These are phyloP conservation scores for Phylloscopus whistleri DNA, from an alignment of 2,113 vertebrate species.

Conservation along the genomic window DNA sequence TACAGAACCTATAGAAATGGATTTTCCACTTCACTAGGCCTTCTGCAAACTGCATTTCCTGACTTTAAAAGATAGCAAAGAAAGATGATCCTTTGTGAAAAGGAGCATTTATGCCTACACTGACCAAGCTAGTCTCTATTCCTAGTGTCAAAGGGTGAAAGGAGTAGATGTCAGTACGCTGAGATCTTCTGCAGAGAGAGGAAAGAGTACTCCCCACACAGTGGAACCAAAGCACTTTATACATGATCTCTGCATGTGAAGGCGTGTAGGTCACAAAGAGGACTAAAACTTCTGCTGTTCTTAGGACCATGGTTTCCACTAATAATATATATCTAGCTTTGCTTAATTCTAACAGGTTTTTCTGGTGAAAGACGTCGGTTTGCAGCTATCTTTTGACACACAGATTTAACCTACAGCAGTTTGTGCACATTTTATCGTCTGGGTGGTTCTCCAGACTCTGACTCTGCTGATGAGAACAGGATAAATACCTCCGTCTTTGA, in stretches of 20 bases:
- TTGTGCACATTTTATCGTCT: neutral
- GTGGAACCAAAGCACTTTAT: neutral
- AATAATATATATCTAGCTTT: neutral
- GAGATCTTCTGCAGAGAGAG: neutral
- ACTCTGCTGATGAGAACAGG: neutral
- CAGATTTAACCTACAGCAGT: neutral
- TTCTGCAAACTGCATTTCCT: neutral
- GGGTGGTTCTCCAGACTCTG: neutral
- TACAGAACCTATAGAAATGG: neutral
- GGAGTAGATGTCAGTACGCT: neutral
- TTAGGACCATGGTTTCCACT: neutral
- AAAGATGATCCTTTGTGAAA: neutral
- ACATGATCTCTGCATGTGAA: neutral
- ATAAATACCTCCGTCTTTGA: neutral
- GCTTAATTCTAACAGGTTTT: neutral
- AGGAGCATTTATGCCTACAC: neutral
- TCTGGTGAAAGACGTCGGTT: neutral
- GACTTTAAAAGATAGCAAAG: neutral
- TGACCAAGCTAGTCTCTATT: neutral
- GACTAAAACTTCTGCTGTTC: neutral
- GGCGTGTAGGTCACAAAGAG: neutral
- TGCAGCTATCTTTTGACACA: neutral
- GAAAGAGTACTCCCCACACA: neutral
- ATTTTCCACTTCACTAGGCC: conserved; percentile 22
- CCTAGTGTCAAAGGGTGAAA: neutral